phyloP scores from a whole-genome alignment of 2,888 invertebrate species.

The Drosophila pseudotalamancana region DNA sequence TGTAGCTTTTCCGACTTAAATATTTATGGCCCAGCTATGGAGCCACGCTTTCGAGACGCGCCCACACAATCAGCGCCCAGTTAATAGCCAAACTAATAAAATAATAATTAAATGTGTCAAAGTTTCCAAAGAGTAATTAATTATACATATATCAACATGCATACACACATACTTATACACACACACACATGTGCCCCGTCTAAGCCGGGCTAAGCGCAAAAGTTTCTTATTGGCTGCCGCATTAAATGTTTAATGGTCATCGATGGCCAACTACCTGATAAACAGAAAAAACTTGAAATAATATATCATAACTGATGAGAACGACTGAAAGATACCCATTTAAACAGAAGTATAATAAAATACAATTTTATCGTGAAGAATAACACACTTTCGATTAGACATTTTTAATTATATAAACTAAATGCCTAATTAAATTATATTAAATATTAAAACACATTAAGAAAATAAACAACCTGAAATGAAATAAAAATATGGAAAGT shows the following conservation, averaged over 20 bases:
- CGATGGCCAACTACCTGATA: slow-evolving; percentile 54
- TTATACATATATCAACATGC: slow-evolving; percentile 63
- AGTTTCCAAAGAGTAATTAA: slow-evolving; percentile 74
- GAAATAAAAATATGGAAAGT: too few species aligned
- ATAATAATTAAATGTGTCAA: slow-evolving; percentile 81
- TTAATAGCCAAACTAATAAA: slow-evolving; percentile 71
- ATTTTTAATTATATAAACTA: too few species aligned
- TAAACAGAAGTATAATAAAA: too few species aligned
- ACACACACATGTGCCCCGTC: neutral
- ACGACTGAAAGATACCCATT: slow-evolving; percentile 1
- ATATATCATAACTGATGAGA: neutral
- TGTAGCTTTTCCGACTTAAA: slow-evolving; percentile 22
- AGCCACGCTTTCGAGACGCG: slow-evolving; percentile 31
- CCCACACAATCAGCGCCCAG: slow-evolving; percentile 34
- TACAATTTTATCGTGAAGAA: too few species aligned
- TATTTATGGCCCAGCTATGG: slow-evolving; percentile 33
- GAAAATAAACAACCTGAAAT: too few species aligned
- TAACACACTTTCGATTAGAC: too few species aligned
- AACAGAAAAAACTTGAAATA: slow-evolving; percentile 21
- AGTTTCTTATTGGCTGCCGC: slow-evolving; percentile 59
- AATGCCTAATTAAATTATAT: too few species aligned
- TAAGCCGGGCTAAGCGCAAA: slow-evolving; percentile 45
- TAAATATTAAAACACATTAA: too few species aligned
- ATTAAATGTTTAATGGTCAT: slow-evolving; percentile 63
- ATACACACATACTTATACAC: slow-evolving; percentile 3